A percentile compares a stretch with the other conserved stretches of the same genome.
Conservation (phyloP, 2,888 invertebrate genomes). For the Thera obeliscata region DNA sequence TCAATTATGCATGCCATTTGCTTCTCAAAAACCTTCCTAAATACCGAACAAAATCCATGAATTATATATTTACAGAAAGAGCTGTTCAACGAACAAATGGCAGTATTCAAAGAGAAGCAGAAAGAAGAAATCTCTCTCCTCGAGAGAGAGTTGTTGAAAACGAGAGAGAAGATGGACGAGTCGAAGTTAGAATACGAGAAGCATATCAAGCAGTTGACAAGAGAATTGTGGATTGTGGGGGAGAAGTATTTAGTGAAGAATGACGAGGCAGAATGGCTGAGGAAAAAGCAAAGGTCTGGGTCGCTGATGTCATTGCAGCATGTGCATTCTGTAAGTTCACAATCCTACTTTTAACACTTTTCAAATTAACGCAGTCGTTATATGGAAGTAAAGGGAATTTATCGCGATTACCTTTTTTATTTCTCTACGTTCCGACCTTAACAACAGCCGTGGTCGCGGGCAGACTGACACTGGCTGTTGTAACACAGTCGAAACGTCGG, state of each 20-base stretch:
- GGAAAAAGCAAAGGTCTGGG: slow-evolving; percentile 67
- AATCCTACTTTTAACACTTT: too few relatives aligned
- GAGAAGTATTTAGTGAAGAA: slow-evolving; percentile 85
- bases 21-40: background rate
- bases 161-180: slow-evolving; percentile 77
- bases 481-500: too few relatives aligned
- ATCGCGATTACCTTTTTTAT: too few relatives aligned
- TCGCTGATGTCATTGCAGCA: slow-evolving; percentile 78
- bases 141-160: slow-evolving; percentile 79
- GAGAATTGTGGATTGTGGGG: slow-evolving; percentile 85
- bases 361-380: too few relatives aligned
- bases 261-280: slow-evolving; percentile 82
- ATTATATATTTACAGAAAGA: slow-evolving; percentile 76
- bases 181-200: slow-evolving; percentile 68
- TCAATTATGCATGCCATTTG: slow-evolving; percentile 10
- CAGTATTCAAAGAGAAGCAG: slow-evolving; percentile 75
- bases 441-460: too few relatives aligned
- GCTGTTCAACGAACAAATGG: slow-evolving; percentile 86
- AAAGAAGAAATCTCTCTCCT: slow-evolving; percentile 79
- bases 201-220: slow-evolving; percentile 76
- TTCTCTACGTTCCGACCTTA: too few relatives aligned
- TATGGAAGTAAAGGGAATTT: too few relatives aligned
- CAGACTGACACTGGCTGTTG: too few relatives aligned
- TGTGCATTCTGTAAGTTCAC: slow-evolving; percentile 67
- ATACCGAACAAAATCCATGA: slow-evolving; percentile 1